These are phyloP conservation scores for Melipona beecheii DNA, from an alignment of 2,888 invertebrate genomes.

Conservation along the genomic window DNA sequence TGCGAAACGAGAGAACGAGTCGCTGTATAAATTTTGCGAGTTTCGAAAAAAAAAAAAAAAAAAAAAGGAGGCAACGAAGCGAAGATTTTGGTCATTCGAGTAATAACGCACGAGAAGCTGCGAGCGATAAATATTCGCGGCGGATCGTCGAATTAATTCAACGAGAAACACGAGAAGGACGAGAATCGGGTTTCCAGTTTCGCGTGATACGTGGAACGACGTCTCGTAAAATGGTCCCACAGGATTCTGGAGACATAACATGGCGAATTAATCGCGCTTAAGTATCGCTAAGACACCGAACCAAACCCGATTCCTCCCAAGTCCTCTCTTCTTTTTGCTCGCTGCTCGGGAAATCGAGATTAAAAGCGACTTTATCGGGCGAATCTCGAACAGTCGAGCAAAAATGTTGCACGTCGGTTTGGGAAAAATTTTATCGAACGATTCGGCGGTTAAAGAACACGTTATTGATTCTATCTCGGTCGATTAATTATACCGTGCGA, in stretches of 20 bases:
- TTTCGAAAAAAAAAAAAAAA: neutral
- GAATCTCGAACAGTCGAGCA: neutral
- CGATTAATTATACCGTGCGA: conserved; percentile 7
- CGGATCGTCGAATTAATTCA: conserved; percentile 39
- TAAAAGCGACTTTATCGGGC: conserved; percentile 10
- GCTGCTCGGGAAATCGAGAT: neutral
- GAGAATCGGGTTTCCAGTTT: conserved; percentile 53
- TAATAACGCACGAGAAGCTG: neutral
- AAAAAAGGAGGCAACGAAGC: neutral
- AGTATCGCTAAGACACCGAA: conserved; percentile 32
- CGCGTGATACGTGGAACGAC: conserved; percentile 41
- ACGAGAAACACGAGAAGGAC: conserved; percentile 16
- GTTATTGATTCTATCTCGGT: conserved; percentile 18
- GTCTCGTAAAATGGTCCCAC: conserved; percentile 61
- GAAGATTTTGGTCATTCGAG: neutral
- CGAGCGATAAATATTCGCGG: conserved; percentile 22
- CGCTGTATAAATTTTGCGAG: neutral
- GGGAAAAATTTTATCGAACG: conserved; percentile 16
- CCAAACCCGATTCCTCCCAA: neutral
- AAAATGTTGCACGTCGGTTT: neutral
- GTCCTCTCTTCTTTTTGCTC: neutral
- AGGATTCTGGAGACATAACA: conserved; percentile 63
- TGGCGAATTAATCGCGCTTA: conserved; percentile 50
- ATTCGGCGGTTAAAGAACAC: neutral
- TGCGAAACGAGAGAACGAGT: neutral